Evolutionary conservation across 2,888 invertebrate species (phyloP), one percentile per base, ranked within the genome.

Genomic region (Cantharis lateralis): DNA sequence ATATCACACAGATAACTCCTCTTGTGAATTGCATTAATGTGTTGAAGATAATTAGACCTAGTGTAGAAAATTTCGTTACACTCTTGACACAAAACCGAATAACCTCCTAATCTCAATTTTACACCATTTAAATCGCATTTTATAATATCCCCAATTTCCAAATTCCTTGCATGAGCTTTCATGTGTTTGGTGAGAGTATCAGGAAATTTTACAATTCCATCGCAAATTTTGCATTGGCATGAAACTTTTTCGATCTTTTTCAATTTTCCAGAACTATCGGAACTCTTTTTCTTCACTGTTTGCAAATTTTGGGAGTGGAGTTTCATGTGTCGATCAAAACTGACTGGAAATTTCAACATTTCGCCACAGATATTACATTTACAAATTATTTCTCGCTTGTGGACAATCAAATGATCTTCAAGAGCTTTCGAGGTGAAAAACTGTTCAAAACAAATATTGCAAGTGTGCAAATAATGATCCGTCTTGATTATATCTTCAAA

Each of bases 111-210:
- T 26, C 24, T 71, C 62, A 71, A 18, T 71, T 26, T 62, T 24
- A 10, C 24, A 15, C 68, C 28, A 24, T 68, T 68, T 3, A 32
- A 68, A 28, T 13, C 15, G 13, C 11, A 32, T n/a, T 48, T 48
- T 1, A n/a, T 48, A 2, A 48, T 48, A 48, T 48, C n/a, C 2
- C 48, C 48, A 48, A 48, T 48, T 28, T 77, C 74, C 5, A 24
- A 74, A 28, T 74, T 77, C 18, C 48, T 68, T 1, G 74, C 71
- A 18, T 79, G 79, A 9, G 5, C 15, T 70, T 76, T 71, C 76
- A 76, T 74, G 62, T 79, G 79, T 3, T 71, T 79, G 28, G 70
- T 74, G 15, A 76, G 74, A 16, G 15, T 76, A 64, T 74, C 76
- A 9, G 79, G 79, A 74, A 74, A 72, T 26, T 66, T 62, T n/a